Percentiles rank a stretch among this genome's conserved stretches.
Evolutionary conservation across 2,113 vertebrate genomes (phyloP).

Genomic region (Ophiodon elongatus): DNA sequence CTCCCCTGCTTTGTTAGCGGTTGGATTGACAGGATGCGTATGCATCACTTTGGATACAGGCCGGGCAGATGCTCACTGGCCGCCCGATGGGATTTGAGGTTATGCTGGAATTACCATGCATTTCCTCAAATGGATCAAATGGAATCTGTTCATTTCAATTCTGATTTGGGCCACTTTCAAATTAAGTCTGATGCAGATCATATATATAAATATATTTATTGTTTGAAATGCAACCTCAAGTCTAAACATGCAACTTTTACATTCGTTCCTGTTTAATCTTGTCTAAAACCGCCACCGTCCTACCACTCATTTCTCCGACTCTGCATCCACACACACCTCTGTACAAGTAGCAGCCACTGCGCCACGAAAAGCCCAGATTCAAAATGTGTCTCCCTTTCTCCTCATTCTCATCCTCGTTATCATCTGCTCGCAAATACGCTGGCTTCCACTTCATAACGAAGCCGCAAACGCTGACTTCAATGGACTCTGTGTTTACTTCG

Average conservation of each 20-base stretch:
- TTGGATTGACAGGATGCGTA: slow-evolving; percentile 14
- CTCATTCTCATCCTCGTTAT: background rate
- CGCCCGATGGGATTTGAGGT: slow-evolving; percentile 15
- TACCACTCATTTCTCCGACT: background rate
- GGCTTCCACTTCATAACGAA: background rate
- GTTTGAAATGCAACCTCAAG: background rate
- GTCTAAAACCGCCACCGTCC: background rate
- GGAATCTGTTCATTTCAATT: background rate
- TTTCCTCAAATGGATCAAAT: background rate
- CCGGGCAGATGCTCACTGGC: background rate
- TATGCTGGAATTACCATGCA: background rate
- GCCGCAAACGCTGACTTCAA: background rate
- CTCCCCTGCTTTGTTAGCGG: slow-evolving; percentile 33
- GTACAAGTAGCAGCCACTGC: background rate
- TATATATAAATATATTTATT: too few relatives aligned
- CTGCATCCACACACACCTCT: background rate
- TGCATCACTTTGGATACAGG: slow-evolving; percentile 28
- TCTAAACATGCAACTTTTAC: background rate
- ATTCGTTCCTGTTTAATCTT: background rate
- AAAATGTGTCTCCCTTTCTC: background rate
- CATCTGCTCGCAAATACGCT: background rate
- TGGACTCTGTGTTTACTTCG: background rate
- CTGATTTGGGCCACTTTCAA: background rate
- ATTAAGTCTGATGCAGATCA: background rate
- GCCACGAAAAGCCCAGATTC: background rate